Base-by-base conservation (phyloP, 2,113 vertebrate genomes). In the Siphamia tubifer region DNA sequence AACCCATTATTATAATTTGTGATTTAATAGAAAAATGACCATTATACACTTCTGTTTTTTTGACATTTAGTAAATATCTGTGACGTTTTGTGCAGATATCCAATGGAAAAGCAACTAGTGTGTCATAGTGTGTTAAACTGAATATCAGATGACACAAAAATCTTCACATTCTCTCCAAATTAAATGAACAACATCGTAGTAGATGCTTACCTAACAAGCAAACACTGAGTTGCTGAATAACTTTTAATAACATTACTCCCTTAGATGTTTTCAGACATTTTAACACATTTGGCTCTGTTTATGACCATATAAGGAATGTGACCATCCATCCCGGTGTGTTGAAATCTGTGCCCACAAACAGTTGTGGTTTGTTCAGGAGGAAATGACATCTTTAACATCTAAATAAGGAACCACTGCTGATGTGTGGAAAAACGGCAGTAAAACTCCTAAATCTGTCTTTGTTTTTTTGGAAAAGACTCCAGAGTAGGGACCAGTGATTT, bases 311-410 rank as follows among this genome's bases (percentile, higher is more conserved):
- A 71, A 68, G 63, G 72, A 1, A 27, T 70, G 52, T 52, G 16
- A 58, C 10, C 6, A 42, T 40, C 55, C 27, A 19, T n/a, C n/a
- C n/a, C n/a, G 13, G 39, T 35, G 4, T 64, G 64, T 40, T 66
- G 10, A 74, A 61, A 77, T 61, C 30, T 4, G 17, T 62, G 62
- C 27, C 65, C 68, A 62, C 54, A 73, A 42, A 67, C 67, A 34
- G 53, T 65, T 75, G 65, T 32, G 80, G 68, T 34, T 61, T 17
- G 8, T 25, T 58, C 21, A n/a, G 24, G 52, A 72, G 68, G 68
- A 82, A 71, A 55, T 75, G 49, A 10, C 30, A 17, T 49, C 62
- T 34, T 57, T 68, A 31, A 57, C 52, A 60, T 65, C 30, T 82
- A 62, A 11, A 43, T 15, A 16, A 27, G 31, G 40, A 5, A 44